Conservation (phyloP, 2,113 vertebrate species). For the Prunella fulvescens region DNA sequence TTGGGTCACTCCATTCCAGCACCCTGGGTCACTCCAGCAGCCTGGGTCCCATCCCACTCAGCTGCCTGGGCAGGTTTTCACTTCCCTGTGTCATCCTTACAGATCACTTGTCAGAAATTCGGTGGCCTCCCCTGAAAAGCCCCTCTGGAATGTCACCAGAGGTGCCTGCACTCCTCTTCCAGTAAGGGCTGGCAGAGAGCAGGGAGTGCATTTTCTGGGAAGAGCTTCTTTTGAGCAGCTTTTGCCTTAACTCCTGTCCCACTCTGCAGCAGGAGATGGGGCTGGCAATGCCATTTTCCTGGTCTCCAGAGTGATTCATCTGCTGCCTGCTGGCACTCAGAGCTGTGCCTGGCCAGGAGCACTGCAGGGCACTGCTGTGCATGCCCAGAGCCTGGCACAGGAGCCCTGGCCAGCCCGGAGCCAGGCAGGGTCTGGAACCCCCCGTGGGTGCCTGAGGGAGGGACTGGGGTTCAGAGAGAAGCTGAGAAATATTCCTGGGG, state of each 20-base stretch:
- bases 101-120: not conserved
- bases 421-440: not conserved
- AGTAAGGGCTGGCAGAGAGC: not conserved
- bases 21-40: not conserved
- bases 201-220: not conserved
- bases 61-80: not conserved
- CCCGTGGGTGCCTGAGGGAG: accelerated
- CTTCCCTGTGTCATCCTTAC: not conserved
- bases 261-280: not conserved
- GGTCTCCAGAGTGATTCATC: not conserved
- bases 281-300: not conserved
- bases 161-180: not conserved
- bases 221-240: not conserved
- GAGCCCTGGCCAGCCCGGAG: not conserved
- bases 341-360: not conserved
- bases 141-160: not conserved
- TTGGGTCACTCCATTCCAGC: not conserved
- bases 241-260: not conserved
- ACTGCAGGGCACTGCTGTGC: not conserved
- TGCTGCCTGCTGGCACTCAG: not conserved
- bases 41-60: not conserved
- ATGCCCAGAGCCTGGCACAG: not conserved
- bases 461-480: not conserved
- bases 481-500: not conserved
- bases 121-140: not conserved